Base-by-base conservation (phyloP, 2,888 invertebrate genomes). In the Sesia apiformis region DNA sequence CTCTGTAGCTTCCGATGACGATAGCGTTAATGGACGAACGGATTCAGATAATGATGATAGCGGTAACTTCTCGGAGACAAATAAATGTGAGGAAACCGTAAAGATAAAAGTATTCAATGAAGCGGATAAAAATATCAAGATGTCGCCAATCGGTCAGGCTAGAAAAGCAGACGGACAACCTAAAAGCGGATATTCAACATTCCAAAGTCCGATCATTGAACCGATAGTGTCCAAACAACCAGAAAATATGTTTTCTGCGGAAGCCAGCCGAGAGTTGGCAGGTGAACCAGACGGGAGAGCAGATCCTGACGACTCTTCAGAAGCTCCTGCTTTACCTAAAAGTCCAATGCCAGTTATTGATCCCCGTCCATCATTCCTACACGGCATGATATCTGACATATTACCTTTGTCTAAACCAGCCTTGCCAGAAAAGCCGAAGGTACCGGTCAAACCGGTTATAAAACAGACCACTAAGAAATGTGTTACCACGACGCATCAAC, bases 281-380 rank as follows among this genome's bases (percentile, higher is more conserved):
- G 96, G 96, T 5, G 96, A 95, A 68, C 96, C 96, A 0, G 96
- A 96, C 68, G 96, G 96, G n/a, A 92, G 94, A 64, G 95, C 96
- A 7, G 96, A 96, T 80, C 94, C 95, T 1, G 95, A 95, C 67
- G 93, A 93, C 49, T 81, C 90, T 1, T 88, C 88, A 39, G 93
- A 93, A 74, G 92, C 94, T 1, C 93, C 94, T 1, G 93, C 93
- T 4, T 76, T 95, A 56, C 94, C 95, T 0, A 91, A 92, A 56
- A 92, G 93, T 61, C 94, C 94, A 2, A 91, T 93, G 23, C 94
- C 93, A 8, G 72, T 84, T 41, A 76, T 91, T 63, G 82, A 90
- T 62, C 88, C 93, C 67, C 74, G 94, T 39, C 90, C 93, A 4
- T 95, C 95, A 3, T 95, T 96, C 70, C 82, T 95, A 46, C 95